Evolutionary conservation across 2,888 invertebrate genomes (phyloP).

Genomic region (Apocheima hispidaria): DNA sequence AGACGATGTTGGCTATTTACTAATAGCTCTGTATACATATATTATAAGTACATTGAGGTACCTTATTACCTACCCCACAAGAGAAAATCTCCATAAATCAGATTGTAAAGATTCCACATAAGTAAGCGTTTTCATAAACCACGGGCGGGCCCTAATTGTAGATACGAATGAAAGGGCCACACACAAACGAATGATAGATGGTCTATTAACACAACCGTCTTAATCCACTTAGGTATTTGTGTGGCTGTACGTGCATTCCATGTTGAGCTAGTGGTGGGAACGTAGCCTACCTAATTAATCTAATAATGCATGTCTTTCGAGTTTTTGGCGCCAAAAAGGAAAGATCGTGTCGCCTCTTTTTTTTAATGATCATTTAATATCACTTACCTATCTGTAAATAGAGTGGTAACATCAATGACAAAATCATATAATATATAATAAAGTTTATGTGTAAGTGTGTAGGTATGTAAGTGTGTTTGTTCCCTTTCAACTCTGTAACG

Average conservation of each 20-base stretch:
- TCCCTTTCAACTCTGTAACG: too few relatives aligned
- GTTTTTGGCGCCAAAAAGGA: too few relatives aligned
- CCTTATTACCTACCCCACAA: not conserved
- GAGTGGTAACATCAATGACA: too few relatives aligned
- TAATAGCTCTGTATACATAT: too few relatives aligned
- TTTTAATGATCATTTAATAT: too few relatives aligned
- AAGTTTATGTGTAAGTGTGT: too few relatives aligned
- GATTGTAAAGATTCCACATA: conserved; percentile 23
- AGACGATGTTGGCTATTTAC: too few relatives aligned
- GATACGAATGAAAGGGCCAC: conserved; percentile 51
- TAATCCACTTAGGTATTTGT: conserved; percentile 38
- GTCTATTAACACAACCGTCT: conserved; percentile 51
- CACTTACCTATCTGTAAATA: too few relatives aligned
- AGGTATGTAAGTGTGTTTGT: too few relatives aligned
- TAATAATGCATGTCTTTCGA: too few relatives aligned
- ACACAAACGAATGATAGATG: conserved; percentile 57
- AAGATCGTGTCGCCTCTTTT: too few relatives aligned
- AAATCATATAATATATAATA: too few relatives aligned
- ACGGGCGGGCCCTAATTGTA: conserved; percentile 48
- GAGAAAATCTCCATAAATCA: conserved; percentile 21
- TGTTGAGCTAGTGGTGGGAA: conserved; percentile 1
- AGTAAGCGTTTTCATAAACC: conserved; percentile 26
- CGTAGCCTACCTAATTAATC: not conserved
- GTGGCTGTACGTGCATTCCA: conserved; percentile 19
- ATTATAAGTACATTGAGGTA: not conserved